These are phyloP conservation scores for Arnoldichthys spilopterus DNA, from an alignment of 2,797 vertebrate species.

Conservation along the genomic window DNA sequence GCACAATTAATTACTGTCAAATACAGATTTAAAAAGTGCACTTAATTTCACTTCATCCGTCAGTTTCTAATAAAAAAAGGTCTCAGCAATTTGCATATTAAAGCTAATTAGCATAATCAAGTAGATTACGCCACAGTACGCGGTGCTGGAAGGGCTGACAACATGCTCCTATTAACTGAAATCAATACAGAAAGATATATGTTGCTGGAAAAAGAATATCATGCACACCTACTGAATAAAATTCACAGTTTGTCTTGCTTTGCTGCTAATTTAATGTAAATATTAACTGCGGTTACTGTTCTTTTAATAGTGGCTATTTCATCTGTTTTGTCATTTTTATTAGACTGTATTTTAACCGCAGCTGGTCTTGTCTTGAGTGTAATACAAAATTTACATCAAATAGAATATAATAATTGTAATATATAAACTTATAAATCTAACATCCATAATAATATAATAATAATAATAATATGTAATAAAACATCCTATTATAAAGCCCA, in stretches of 20 bases:
- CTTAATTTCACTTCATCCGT: slow-evolving; percentile 58
- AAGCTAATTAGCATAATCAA: slow-evolving; percentile 74
- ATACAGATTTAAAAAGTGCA: slow-evolving; percentile 60
- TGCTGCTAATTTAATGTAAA: too few relatives aligned
- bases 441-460: background rate
- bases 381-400: background rate
- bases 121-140: slow-evolving; percentile 50
- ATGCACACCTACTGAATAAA: too few relatives aligned
- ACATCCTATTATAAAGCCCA: background rate
- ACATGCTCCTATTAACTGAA: slow-evolving; percentile 68
- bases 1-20: slow-evolving; percentile 63
- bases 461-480: background rate
- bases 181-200: background rate
- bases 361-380: background rate
- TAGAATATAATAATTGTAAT: background rate
- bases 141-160: slow-evolving; percentile 66
- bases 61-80: slow-evolving; percentile 57
- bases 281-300: background rate
- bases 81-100: slow-evolving; percentile 59
- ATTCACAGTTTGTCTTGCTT: background rate
- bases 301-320: background rate
- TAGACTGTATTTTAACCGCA: background rate
- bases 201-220: background rate
- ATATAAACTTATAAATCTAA: background rate
- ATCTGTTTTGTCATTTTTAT: background rate